phyloP scores from a whole-genome alignment of 2,113 vertebrate genomes.

The Pteronura brasiliensis region DNA sequence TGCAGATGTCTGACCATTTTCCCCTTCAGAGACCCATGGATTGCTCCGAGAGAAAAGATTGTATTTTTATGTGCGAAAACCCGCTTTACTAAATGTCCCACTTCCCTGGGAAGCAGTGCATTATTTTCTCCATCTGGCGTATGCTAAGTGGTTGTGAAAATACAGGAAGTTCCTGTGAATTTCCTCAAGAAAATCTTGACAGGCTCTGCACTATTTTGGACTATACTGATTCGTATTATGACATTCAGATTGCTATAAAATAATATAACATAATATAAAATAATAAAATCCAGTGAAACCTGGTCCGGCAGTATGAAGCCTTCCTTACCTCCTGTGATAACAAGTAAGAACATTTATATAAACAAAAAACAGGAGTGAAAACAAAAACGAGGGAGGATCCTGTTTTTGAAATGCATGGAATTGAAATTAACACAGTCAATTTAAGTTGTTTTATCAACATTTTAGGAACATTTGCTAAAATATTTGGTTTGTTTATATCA shows the following conservation, averaged over 20 bases:
- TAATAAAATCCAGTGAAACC: conserved; percentile 58
- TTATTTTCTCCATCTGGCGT: conserved; percentile 76
- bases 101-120: conserved; percentile 64
- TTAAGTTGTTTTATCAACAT: conserved; percentile 66
- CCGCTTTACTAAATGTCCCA: conserved; percentile 49
- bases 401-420: conserved; percentile 50
- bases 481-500: conserved; percentile 40
- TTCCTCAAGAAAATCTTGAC: conserved; percentile 72
- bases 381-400: conserved; percentile 34
- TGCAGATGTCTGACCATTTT: background rate
- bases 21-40: background rate
- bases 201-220: conserved; percentile 72
- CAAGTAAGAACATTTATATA: conserved; percentile 44
- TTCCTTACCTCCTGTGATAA: conserved; percentile 49
- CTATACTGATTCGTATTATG: conserved; percentile 68
- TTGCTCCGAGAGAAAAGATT: conserved; percentile 55
- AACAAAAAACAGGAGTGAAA: conserved; percentile 55
- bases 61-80: conserved; percentile 64
- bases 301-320: background rate
- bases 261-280: conserved; percentile 61
- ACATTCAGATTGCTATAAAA: conserved; percentile 57
- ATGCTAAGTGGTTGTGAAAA: conserved; percentile 77
- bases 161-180: conserved; percentile 74
- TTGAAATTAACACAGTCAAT: conserved; percentile 45
- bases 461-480: conserved; percentile 59